Percentiles rank a stretch among this genome's conserved stretches.
Conservation (phyloP, 37 sponge, comb jelly and placozoan genomes). For the Oopsacas minuta region DNA sequence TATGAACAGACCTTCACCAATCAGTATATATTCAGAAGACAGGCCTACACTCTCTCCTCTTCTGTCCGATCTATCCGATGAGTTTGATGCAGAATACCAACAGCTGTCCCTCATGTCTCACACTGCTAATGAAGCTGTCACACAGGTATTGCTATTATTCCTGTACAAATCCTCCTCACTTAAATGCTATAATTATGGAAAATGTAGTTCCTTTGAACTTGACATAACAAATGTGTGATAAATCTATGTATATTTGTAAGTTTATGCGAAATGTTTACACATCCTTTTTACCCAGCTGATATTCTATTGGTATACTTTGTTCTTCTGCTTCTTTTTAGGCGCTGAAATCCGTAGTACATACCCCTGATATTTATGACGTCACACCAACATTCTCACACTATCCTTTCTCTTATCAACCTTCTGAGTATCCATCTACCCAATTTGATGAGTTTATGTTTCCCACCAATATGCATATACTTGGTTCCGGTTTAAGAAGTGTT, state of each 20-base stretch:
- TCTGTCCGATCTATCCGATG: background rate
- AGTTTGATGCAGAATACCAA: background rate
- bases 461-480: background rate
- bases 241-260: too few species aligned
- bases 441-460: slow-evolving; percentile 3
- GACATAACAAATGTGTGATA: too few species aligned
- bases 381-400: background rate
- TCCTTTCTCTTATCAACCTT: background rate
- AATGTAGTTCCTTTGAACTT: too few species aligned
- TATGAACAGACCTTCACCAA: background rate
- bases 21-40: background rate
- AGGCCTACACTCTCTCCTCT: background rate
- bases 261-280: too few species aligned
- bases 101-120: background rate
- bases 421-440: background rate
- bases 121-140: slow-evolving; percentile 15
- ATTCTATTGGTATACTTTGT: too few species aligned
- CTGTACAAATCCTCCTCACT: too few species aligned
- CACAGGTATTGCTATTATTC: too few species aligned
- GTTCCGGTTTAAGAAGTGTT: background rate
- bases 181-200: too few species aligned
- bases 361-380: background rate
- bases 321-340: background rate
- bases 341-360: background rate
- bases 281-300: too few species aligned